Evolutionary conservation across 2,888 invertebrate species (phyloP).

Genomic region (Poecilobothrus nobilitatus): DNA sequence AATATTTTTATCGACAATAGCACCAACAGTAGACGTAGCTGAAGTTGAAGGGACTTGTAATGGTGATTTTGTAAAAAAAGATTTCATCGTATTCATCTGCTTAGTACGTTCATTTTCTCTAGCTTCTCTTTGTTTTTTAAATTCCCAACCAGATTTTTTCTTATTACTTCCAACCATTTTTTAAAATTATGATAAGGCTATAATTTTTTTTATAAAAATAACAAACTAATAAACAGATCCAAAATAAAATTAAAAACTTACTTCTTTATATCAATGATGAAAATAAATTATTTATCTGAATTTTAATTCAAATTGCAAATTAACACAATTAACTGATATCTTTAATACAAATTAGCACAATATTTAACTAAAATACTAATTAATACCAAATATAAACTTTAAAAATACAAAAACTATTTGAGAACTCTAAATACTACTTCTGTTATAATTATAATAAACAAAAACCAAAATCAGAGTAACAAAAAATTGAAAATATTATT

Average conservation of each 20-base stretch:
- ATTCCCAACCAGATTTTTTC: slow-evolving; percentile 11
- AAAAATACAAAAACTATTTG: slow-evolving; percentile 8
- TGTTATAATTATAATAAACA: not conserved
- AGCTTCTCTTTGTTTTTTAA: slow-evolving; percentile 8
- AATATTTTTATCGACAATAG: slow-evolving; percentile 10
- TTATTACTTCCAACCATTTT: slow-evolving; percentile 10
- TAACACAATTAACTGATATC: slow-evolving; percentile 8
- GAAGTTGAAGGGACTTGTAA: slow-evolving; percentile 9
- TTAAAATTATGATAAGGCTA: slow-evolving; percentile 10
- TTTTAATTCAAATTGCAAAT: slow-evolving; percentile 5
- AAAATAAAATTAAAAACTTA: slow-evolving; percentile 10
- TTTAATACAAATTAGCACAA: slow-evolving; percentile 7
- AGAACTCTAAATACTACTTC: slow-evolving; percentile 8
- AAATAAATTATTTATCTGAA: slow-evolving; percentile 9
- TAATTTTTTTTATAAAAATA: slow-evolving; percentile 3
- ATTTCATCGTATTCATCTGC: slow-evolving; percentile 9
- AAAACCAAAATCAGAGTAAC: slow-evolving; percentile 11
- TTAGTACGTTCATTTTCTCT: slow-evolving; percentile 12
- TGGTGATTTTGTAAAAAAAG: slow-evolving; percentile 11
- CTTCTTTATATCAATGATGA: slow-evolving; percentile 7
- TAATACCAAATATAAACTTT: slow-evolving; percentile 10
- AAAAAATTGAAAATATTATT: slow-evolving; percentile 7
- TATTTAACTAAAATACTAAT: slow-evolving; percentile 7
- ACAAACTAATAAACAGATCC: not conserved
- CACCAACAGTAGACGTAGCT: slow-evolving; percentile 11